Base-by-base conservation (phyloP, 2,888 invertebrate genomes). In the Lacanobia wlatinum region DNA sequence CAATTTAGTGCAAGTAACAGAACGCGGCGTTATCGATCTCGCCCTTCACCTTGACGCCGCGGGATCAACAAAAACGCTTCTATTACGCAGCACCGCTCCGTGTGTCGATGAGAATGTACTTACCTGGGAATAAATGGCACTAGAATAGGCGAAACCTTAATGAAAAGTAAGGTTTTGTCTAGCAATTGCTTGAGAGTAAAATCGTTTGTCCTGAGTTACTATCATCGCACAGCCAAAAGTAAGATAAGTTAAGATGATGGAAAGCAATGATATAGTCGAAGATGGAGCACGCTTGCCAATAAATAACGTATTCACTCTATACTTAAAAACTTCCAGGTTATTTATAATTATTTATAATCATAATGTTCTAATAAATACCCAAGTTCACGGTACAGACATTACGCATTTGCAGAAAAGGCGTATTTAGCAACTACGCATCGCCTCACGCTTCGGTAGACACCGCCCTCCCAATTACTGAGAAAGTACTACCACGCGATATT, bases 11-110 rank as follows among this genome's bases (percentile, higher is more conserved):
- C 66, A 74, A 66, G 70, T 68, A 78, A 72, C 78, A 73, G 68
- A 82, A 74, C 73, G 71, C 70, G 55, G 71, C 65, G 74, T 66
- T 84, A 87, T 87, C 85, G 87, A 87, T 87, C 87, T 70, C 61
- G 82, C 82, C 85, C 87, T 86, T 87, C 79, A 87, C 87, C 87
- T 87, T 87, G 85, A 56, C 72, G 75, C 76, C 77, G 68, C 58
- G 70, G 34, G 68, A 83, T 78, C 83, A 76, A 82, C 79, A 76
- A 75, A 83, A 75, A 74, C 76, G 59, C 59, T 70, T 59, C 75
- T 71, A 83, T 77, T 82, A 85, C 81, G 77, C 83, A 77, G 64
- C 12, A 28, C 43, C 62, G 59, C 64, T 73, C 59, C 61, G 64
- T 58, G 64, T 68, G 46, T 14, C 34, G 48, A 61, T 73, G 60